Evolutionary conservation across 1,140 invertebrate genomes (phyloP), one percentile per base, ranked within the genome.

Genomic region (Protaetia brevitarsis): DNA sequence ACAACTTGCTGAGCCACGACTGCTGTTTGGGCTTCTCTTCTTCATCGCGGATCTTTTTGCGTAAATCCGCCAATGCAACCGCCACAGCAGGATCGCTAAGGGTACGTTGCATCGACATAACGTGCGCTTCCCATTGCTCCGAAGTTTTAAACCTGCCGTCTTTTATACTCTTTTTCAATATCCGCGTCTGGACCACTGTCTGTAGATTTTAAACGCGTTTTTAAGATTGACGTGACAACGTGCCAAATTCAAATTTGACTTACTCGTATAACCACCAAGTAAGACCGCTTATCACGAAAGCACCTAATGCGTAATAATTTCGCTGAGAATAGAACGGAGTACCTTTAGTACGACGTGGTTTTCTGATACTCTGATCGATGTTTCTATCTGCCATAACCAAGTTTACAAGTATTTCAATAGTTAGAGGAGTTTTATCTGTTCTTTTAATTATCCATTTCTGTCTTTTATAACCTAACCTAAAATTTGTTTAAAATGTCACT

Each of bases 271-370:
- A 13, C 23, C 63, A 66, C 69, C 73, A 73, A 64, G 21, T 67
- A 10, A 76, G 1, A 1, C 67, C 76, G 13, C 71, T 68, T 57
- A 80, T 23, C 57, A 72, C 76, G 30, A 79, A 7, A 11, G 64
- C 61, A 10, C 67, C 74, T 21, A 70, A 41, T 56, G 75, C 79
- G 69, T 78, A 72, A 67, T 77, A 72, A 72, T 82, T 81, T 70
- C 81, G 73, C 36, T 76, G 72, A 65, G 58, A 72, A 64, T 73
- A 78, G 62, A 81, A 79, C 21, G 82, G 82, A 34, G 82, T 83
- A 66, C 82, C 82, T 74, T 77, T 79, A 66, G 82, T 69, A 76
- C 79, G 75, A 72, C 82, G 79, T 66, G 82, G 81, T 78, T 84
- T 84, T 72, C 81, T 65, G 27, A 74, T 62, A 68, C 64, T 74